These are phyloP conservation scores for Sardinella longiceps DNA, from an alignment of 2,797 vertebrate genomes.

Conservation along the genomic window DNA sequence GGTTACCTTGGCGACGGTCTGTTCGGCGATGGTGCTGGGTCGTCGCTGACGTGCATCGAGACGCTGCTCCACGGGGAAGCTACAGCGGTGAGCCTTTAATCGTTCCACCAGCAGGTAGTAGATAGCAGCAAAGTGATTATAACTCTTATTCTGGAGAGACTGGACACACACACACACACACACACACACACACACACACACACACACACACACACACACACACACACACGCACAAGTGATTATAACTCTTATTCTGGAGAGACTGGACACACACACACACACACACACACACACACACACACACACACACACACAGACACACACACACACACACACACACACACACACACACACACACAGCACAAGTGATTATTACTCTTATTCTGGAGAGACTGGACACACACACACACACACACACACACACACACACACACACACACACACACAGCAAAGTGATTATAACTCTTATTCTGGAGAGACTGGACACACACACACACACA, in stretches of 20 bases:
- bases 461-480: no score
- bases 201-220: not conserved
- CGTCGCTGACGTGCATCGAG: slow-evolving; percentile 92
- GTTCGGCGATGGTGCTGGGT: slow-evolving; percentile 93
- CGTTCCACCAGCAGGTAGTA: slow-evolving; percentile 97
- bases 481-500: no score
- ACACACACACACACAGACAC: no score
- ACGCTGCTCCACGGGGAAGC: slow-evolving; percentile 94
- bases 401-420: no score
- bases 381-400: not conserved
- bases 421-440: no score
- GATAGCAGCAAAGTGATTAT: slow-evolving; percentile 99
- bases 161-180: slow-evolving; percentile 55
- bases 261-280: no score
- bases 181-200: not conserved
- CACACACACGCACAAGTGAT: not conserved
- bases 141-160: slow-evolving; percentile 98
- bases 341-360: slow-evolving; percentile 21
- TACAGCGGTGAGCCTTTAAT: slow-evolving; percentile 95
- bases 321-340: not conserved
- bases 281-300: not conserved
- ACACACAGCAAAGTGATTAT: no score
- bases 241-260: no score
- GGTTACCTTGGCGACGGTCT: slow-evolving; percentile 93
- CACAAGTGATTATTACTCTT: no score